These are phyloP conservation scores for Cantharis rustica DNA, from an alignment of 2,888 invertebrate genomes.

Conservation along the genomic window DNA sequence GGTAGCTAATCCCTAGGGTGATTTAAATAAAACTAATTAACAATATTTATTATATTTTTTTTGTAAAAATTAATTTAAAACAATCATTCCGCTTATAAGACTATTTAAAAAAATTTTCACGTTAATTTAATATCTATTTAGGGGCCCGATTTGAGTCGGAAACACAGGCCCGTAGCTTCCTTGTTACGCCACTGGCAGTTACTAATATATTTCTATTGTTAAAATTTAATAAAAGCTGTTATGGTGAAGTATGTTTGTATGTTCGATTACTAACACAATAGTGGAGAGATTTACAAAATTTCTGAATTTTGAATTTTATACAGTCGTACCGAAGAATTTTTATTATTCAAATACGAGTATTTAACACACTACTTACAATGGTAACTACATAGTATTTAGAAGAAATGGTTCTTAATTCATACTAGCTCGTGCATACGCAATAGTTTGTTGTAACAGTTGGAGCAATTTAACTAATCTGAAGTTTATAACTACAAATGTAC, in stretches of 20 bases:
- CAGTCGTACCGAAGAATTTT: neutral
- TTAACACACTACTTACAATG: neutral
- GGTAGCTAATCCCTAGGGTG: too few species aligned
- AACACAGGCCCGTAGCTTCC: too few species aligned
- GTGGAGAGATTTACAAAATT: neutral
- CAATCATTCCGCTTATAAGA: too few species aligned
- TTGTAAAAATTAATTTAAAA: too few species aligned
- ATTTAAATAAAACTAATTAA: too few species aligned
- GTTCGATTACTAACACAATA: neutral
- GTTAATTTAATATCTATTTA: too few species aligned
- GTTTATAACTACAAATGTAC: slow-evolving; percentile 45
- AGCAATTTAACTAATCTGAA: slow-evolving; percentile 50
- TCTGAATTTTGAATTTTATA: neutral
- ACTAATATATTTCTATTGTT: slow-evolving; percentile 26
- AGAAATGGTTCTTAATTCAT: slow-evolving; percentile 19
- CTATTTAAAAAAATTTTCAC: too few species aligned
- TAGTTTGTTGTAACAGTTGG: slow-evolving; percentile 26
- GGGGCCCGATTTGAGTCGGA: too few species aligned
- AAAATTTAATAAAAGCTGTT: slow-evolving; percentile 10
- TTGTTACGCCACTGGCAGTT: too few species aligned
- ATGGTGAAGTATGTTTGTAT: neutral
- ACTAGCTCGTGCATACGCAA: slow-evolving; percentile 25
- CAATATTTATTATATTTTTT: too few species aligned
- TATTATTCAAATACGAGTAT: neutral
- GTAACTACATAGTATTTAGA: neutral